These are phyloP conservation scores for Epinotia demarniana DNA, from an alignment of 2,888 invertebrate genomes.

Conservation along the genomic window DNA sequence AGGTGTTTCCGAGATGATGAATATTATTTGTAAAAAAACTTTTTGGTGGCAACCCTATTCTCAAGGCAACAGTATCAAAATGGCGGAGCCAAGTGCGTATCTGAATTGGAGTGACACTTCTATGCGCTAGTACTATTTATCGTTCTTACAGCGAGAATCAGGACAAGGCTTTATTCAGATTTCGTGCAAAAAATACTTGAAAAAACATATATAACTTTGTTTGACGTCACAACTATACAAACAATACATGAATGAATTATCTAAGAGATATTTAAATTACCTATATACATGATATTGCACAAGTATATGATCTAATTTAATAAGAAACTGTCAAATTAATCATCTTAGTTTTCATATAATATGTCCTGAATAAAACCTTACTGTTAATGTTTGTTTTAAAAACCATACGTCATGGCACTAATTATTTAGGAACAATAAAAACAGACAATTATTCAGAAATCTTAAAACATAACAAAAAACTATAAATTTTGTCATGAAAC, in stretches of 20 bases:
- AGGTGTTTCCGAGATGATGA: background rate
- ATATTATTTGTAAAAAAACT: background rate
- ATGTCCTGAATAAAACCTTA: slow-evolving; percentile 26
- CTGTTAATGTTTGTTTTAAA: slow-evolving; percentile 14
- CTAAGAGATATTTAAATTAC: background rate
- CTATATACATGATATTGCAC: slow-evolving; percentile 12
- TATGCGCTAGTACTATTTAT: slow-evolving; percentile 28
- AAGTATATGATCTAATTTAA: background rate
- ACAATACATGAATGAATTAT: background rate
- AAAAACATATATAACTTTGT: background rate
- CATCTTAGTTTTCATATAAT: background rate
- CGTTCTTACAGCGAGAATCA: slow-evolving; percentile 12
- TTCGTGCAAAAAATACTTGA: background rate
- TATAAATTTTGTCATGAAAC: slow-evolving; percentile 26
- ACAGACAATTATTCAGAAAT: slow-evolving; percentile 15
- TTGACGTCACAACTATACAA: background rate
- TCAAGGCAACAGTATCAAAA: background rate
- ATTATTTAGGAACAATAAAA: slow-evolving; percentile 39
- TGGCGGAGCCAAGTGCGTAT: background rate
- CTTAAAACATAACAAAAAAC: slow-evolving; percentile 14
- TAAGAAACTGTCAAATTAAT: background rate
- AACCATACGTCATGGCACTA: slow-evolving; percentile 39
- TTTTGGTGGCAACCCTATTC: slow-evolving; percentile 15
- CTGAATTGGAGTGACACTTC: slow-evolving; percentile 7
- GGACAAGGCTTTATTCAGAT: slow-evolving; percentile 33